Conservation (phyloP, 2,113 vertebrate species). For the Clupea harengus region DNA sequence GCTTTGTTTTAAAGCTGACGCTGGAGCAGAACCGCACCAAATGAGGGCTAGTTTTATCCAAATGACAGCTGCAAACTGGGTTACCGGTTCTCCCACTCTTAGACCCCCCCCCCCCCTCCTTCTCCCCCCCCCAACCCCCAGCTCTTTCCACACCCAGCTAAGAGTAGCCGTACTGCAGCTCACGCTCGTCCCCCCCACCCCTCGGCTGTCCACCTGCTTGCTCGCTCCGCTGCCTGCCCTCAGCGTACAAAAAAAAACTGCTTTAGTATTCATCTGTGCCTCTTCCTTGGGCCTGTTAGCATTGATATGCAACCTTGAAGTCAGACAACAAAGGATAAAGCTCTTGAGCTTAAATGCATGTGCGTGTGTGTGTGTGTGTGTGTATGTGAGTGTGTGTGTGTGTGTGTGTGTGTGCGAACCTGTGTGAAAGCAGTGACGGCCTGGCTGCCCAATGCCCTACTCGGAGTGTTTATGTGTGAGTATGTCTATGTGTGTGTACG, state of each 20-base stretch:
- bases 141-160: too few relatives aligned
- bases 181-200: not conserved
- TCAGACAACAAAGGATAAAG: slow-evolving; percentile 56
- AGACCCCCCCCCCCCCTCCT: too few relatives aligned
- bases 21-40: not conserved
- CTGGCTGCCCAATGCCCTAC: not conserved
- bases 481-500: not conserved
- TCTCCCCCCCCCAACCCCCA: too few relatives aligned
- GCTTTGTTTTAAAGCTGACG: not conserved
- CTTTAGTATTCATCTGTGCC: slow-evolving; percentile 45
- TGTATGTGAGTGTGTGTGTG: not conserved
- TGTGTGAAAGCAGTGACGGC: not conserved
- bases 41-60: not conserved
- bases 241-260: not conserved
- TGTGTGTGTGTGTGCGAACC: not conserved
- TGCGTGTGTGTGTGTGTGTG: not conserved
- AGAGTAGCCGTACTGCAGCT: not conserved
- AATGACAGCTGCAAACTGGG: not conserved
- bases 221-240: not conserved
- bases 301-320: slow-evolving; percentile 52
- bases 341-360: slow-evolving; percentile 34
- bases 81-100: too few relatives aligned
- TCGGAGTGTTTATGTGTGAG: not conserved
- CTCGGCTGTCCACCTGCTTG: slow-evolving; percentile 43
- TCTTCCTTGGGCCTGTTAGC: slow-evolving; percentile 47